Base-by-base conservation (phyloP, 2,888 invertebrate genomes). In the Helobdella robusta region DNA sequence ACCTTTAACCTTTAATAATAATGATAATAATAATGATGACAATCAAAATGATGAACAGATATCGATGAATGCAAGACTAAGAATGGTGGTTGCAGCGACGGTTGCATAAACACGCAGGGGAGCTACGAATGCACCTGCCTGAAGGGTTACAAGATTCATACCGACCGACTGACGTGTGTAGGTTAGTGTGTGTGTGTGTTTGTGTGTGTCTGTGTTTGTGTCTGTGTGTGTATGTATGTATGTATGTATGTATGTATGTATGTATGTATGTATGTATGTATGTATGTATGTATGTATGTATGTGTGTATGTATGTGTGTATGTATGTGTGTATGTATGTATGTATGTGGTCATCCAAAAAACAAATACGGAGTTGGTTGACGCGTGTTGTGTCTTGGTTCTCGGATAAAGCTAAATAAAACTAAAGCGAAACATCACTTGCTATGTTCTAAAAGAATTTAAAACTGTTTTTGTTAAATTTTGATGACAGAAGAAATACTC, bases 91-190 rank as follows among this genome's bases (percentile, higher is more conserved):
- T 78, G 78, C 68, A 75, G 75, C 61, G 72, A 77, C 64, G 69
- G 70, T 28, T 78, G 78, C 70, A 72, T 76, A 35, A 78, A 78
- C 67, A 73, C 73, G 1, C 72, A 74, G 46, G 78, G 78, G 25
- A 74, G 76, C 36, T 78, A 73, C 67, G 77, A 77, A 66, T 78
- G 78, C 69, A 71, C 75, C 25, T 78, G 78, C 72, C 76, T 76
- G 2, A 67, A 71, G 23, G 78, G 78, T 0, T 77, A 73, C 70
- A 75, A 73, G 63, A 75, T 76, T 23, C 68, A 72, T 36, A 56
- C 66, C 1, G 74, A 76, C 66, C 71, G 74, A 59, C 72, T 72
- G 60, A 74, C 75, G 2, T 78, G 78, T 67, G 70, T 71, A 69
- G 77, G 78, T 78, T 69, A 64, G 59, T 35, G 5, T 6, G 20